A percentile compares a stretch with the other conserved stretches of the same genome.
Conservation (phyloP, 23 tunicate genomes). For the Pegea sp. region DNA sequence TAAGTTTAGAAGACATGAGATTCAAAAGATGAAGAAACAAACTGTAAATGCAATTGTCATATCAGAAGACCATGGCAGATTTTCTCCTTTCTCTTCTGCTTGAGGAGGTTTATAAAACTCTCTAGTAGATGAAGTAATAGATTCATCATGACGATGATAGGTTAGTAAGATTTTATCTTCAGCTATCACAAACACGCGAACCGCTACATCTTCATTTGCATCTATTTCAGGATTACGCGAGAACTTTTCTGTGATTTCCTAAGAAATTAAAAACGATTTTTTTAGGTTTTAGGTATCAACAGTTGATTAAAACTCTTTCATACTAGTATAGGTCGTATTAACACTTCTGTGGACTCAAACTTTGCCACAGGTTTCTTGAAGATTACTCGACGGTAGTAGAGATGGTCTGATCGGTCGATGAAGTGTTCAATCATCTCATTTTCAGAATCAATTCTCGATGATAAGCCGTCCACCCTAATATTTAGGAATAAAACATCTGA, state of each 20-base stretch:
- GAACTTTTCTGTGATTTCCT: constrained; percentile 78
- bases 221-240: constrained; percentile 39
- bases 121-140: constrained; percentile 82
- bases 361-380: constrained; percentile 54
- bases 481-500: not conserved
- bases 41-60: constrained; percentile 77
- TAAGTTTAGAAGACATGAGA: not conserved
- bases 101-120: constrained; percentile 83
- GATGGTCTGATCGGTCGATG: constrained; percentile 62
- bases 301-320: not conserved
- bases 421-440: constrained; percentile 76
- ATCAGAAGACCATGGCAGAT: constrained; percentile 76
- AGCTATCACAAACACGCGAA: constrained; percentile 36
- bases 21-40: not conserved
- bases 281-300: not conserved
- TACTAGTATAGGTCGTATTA: not conserved
- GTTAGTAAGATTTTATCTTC: constrained; percentile 80
- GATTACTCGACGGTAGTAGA: constrained; percentile 50
- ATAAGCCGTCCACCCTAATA: constrained; percentile 60
- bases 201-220: constrained; percentile 75
- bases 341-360: constrained; percentile 27
- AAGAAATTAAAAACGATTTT: constrained; percentile 2
- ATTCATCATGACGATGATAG: constrained; percentile 60
- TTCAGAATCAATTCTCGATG: constrained; percentile 29
- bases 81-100: constrained; percentile 83